phyloP scores from a whole-genome alignment of 2,888 invertebrate species.

The Diarsia brunnea region DNA sequence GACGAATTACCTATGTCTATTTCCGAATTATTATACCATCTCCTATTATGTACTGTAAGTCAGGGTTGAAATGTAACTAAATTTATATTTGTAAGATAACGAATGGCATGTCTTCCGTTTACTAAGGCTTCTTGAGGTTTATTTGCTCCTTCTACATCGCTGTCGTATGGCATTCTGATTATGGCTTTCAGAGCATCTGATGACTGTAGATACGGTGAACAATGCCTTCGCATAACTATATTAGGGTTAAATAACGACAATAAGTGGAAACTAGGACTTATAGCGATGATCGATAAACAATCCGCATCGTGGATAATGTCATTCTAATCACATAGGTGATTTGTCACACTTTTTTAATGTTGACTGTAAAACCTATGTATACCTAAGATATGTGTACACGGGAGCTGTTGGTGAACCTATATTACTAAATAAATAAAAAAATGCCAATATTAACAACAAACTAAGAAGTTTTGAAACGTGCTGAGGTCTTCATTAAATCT shows the following conservation, averaged over 20 bases:
- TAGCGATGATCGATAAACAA: slow-evolving; percentile 71
- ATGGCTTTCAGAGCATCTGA: slow-evolving; percentile 56
- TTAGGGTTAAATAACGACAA: slow-evolving; percentile 51
- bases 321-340: background rate
- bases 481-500: slow-evolving; percentile 6
- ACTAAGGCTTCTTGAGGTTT: slow-evolving; percentile 49
- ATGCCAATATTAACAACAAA: background rate
- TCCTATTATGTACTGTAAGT: background rate
- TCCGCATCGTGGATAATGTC: slow-evolving; percentile 57
- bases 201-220: slow-evolving; percentile 49
- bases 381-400: no score
- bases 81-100: background rate
- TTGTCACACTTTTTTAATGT: background rate
- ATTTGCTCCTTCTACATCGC: slow-evolving; percentile 58
- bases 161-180: slow-evolving; percentile 65
- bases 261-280: slow-evolving; percentile 34
- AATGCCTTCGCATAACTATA: slow-evolving; percentile 47
- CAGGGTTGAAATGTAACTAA: background rate
- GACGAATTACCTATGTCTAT: background rate
- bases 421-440: no score
- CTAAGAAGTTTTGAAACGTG: background rate
- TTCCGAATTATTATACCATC: background rate
- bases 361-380: background rate
- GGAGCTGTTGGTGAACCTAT: no score
- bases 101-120: slow-evolving; percentile 61